Percentiles rank a stretch among this genome's conserved stretches.
Conservation (phyloP, 1,140 invertebrate genomes). For the Tetraneura akinire region DNA sequence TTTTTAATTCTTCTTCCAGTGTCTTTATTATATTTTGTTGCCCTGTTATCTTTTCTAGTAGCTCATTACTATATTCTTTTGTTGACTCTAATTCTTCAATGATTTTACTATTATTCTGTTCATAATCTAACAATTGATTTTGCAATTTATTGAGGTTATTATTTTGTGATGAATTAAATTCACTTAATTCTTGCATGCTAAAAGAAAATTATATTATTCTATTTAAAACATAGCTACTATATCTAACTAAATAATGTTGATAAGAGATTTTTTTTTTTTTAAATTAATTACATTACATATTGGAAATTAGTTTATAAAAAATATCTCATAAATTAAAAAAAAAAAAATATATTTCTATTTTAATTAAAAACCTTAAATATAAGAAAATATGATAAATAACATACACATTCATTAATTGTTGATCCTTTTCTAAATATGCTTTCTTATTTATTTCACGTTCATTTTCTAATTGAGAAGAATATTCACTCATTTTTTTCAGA, state of each 20-base stretch:
- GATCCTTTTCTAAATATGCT: conserved; percentile 35
- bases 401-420: conserved; percentile 26
- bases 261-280: too few species aligned
- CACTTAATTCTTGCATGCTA: conserved; percentile 25
- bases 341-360: too few species aligned
- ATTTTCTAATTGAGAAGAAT: conserved; percentile 42
- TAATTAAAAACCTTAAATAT: too few species aligned
- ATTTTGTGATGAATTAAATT: conserved; percentile 31
- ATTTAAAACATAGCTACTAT: too few species aligned
- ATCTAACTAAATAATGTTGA: too few species aligned
- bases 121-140: conserved; percentile 32
- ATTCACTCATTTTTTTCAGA: conserved; percentile 47
- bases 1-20: conserved; percentile 45
- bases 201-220: too few species aligned
- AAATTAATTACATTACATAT: too few species aligned
- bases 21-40: not conserved
- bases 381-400: not conserved
- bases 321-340: too few species aligned
- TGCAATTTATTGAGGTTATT: conserved; percentile 39
- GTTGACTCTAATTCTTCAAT: not conserved
- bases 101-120: not conserved
- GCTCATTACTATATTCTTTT: conserved; percentile 19
- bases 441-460: conserved; percentile 37
- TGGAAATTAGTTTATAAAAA: too few species aligned
- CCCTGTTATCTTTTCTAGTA: conserved; percentile 2